Conservation (phyloP, 2,888 invertebrate species). For the Euzophera pinguis region DNA sequence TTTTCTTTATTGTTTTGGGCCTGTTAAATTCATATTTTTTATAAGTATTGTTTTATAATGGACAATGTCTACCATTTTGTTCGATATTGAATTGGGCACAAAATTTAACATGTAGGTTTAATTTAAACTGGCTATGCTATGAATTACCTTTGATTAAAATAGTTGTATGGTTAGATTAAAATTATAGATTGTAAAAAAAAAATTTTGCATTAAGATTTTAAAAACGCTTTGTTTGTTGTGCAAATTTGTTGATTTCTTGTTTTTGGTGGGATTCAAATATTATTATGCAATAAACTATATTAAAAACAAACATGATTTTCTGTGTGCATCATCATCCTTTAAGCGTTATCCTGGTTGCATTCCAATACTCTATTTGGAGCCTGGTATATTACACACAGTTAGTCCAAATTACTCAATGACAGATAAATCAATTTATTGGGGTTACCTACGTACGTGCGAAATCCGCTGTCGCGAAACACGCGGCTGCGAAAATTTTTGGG, state of each 20-base stretch:
- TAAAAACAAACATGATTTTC: slow-evolving; percentile 27
- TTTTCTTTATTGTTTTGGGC: not conserved
- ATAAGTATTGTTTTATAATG: not conserved
- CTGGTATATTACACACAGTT: too few relatives aligned
- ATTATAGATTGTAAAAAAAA: slow-evolving; percentile 11
- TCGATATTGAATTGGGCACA: slow-evolving; percentile 14
- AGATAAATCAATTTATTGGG: too few relatives aligned
- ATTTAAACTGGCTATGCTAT: slow-evolving; percentile 15
- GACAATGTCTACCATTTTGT: not conserved
- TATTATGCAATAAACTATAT: slow-evolving; percentile 60
- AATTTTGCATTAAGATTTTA: slow-evolving; percentile 18
- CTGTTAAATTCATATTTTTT: not conserved
- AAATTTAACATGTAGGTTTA: slow-evolving; percentile 10
- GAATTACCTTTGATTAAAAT: slow-evolving; percentile 11
- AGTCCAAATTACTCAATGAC: not conserved
- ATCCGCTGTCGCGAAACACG: too few relatives aligned
- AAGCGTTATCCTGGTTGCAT: too few relatives aligned
- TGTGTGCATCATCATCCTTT: not conserved
- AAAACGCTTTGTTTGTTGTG: slow-evolving; percentile 42
- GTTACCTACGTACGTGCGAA: too few relatives aligned
- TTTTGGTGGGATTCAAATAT: slow-evolving; percentile 55
- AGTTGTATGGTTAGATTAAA: slow-evolving; percentile 12
- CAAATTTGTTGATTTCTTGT: slow-evolving; percentile 51
- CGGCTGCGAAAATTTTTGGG: too few relatives aligned
- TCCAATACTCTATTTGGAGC: too few relatives aligned